phyloP scores from a whole-genome alignment of 1,140 invertebrate genomes.

The Stegodyphus mimosarum region DNA sequence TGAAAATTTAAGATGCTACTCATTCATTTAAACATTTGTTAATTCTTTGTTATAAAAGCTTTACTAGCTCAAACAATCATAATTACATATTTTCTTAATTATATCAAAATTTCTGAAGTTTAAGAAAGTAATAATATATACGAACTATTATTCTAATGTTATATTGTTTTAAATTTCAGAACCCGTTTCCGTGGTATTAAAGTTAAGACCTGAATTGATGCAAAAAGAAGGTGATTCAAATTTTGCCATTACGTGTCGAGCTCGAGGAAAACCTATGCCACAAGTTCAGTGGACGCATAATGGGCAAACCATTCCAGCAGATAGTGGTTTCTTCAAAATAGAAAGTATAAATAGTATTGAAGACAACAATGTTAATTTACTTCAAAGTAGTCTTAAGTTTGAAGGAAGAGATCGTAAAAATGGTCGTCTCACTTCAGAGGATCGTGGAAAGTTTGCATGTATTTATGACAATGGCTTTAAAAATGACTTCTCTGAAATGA shows the following conservation, averaged over 20 bases:
- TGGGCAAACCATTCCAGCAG: constrained; percentile 78
- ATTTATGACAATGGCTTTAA: constrained; percentile 90
- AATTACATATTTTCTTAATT: not conserved
- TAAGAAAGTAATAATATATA: no score
- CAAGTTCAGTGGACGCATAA: constrained; percentile 89
- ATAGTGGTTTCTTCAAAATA: constrained; percentile 77
- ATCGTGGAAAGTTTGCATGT: constrained; percentile 88
- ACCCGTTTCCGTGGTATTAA: constrained; percentile 82
- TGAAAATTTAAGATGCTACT: no score
- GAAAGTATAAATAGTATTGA: constrained; percentile 78
- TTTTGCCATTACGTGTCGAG: constrained; percentile 83
- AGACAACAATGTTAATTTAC: constrained; percentile 78
- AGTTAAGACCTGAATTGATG: constrained; percentile 76
- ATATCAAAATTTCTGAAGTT: no score
- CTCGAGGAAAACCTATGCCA: constrained; percentile 87
- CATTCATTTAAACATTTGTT: no score
- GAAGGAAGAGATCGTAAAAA: constrained; percentile 75
- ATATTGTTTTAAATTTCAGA: constrained; percentile 66
- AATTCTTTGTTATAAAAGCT: not conserved
- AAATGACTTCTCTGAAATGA: constrained; percentile 73
- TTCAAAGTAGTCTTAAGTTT: constrained; percentile 85
- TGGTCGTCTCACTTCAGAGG: constrained; percentile 71
- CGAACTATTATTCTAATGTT: no score
- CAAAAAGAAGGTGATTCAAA: constrained; percentile 80
- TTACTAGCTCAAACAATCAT: not conserved